Conservation (phyloP, 2,888 invertebrate species). For the Torymus tubicola region DNA sequence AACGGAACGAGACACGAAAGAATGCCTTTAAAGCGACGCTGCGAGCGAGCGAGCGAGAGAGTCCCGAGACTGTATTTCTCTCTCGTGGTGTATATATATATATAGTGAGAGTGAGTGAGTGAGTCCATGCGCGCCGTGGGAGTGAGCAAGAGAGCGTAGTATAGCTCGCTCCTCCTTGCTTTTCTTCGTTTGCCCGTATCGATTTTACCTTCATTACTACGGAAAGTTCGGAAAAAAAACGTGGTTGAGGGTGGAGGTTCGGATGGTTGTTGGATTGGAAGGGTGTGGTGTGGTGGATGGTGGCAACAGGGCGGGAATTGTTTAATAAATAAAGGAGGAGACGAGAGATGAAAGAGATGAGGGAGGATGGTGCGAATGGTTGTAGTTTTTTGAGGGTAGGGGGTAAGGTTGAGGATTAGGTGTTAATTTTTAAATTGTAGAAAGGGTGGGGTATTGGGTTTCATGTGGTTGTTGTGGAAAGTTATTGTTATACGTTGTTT, state of each 20-base stretch:
- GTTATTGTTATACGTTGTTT: too few relatives aligned
- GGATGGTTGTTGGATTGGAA: too few relatives aligned
- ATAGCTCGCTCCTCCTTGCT: background rate
- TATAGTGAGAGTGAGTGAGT: background rate
- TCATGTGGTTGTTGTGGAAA: too few relatives aligned
- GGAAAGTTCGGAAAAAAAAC: slow-evolving; percentile 40
- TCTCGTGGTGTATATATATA: background rate
- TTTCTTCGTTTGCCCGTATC: slow-evolving; percentile 32
- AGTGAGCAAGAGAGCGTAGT: background rate
- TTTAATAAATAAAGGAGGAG: too few relatives aligned
- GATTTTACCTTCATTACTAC: slow-evolving; percentile 43
- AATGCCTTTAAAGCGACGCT: slow-evolving; percentile 52
- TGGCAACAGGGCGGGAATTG: too few relatives aligned
- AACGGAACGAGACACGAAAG: slow-evolving; percentile 46
- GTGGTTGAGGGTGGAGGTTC: background rate
- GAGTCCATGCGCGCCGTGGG: background rate
- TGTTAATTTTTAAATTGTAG: too few relatives aligned
- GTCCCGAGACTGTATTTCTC: background rate
- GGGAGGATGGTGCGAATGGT: too few relatives aligned
- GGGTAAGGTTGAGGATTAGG: too few relatives aligned
- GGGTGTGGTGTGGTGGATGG: too few relatives aligned
- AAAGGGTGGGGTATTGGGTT: too few relatives aligned
- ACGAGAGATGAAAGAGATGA: too few relatives aligned
- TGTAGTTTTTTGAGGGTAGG: too few relatives aligned
- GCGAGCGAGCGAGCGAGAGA: slow-evolving; percentile 9